These are phyloP conservation scores for Eupithecia pulchellata DNA, from an alignment of 2,888 invertebrate genomes.

Conservation along the genomic window DNA sequence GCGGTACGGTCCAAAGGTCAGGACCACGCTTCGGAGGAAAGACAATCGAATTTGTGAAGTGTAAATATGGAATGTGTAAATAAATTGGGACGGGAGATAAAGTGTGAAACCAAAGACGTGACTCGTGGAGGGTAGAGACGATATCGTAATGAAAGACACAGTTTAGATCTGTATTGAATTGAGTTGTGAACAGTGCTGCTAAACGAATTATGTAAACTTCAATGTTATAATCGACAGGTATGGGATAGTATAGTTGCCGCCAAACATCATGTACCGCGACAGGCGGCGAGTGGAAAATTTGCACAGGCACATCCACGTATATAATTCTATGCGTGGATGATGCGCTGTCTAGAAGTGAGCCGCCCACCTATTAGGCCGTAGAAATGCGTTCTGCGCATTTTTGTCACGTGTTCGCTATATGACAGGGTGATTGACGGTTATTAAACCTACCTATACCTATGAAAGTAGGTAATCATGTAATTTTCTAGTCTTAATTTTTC, in stretches of 20 bases:
- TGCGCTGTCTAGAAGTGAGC: too few relatives aligned
- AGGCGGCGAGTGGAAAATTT: too few relatives aligned
- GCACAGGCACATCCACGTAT: too few relatives aligned
- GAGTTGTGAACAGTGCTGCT: conserved; percentile 28
- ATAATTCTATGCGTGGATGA: too few relatives aligned
- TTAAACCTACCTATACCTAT: conserved; percentile 18
- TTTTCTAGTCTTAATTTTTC: conserved; percentile 44
- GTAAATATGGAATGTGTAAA: conserved; percentile 74
- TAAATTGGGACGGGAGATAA: conserved; percentile 54
- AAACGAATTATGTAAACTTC: background rate
- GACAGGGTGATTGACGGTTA: too few relatives aligned
- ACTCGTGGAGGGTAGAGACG: conserved; percentile 51
- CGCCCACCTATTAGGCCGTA: too few relatives aligned
- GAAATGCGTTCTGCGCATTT: too few relatives aligned
- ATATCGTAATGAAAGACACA: conserved; percentile 40
- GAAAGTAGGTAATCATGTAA: conserved; percentile 19
- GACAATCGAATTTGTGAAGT: conserved; percentile 68
- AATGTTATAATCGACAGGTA: background rate
- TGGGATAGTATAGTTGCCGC: background rate
- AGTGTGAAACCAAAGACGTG: conserved; percentile 79
- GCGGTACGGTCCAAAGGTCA: conserved; percentile 45
- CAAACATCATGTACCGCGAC: too few relatives aligned
- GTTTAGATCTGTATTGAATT: conserved; percentile 29
- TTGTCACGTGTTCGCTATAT: too few relatives aligned
- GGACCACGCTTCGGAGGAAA: conserved; percentile 50